Conservation (phyloP, 30 jellyfish, hydroid and myxozoan genomes). For the Hydractinia symbiolongicarpus region DNA sequence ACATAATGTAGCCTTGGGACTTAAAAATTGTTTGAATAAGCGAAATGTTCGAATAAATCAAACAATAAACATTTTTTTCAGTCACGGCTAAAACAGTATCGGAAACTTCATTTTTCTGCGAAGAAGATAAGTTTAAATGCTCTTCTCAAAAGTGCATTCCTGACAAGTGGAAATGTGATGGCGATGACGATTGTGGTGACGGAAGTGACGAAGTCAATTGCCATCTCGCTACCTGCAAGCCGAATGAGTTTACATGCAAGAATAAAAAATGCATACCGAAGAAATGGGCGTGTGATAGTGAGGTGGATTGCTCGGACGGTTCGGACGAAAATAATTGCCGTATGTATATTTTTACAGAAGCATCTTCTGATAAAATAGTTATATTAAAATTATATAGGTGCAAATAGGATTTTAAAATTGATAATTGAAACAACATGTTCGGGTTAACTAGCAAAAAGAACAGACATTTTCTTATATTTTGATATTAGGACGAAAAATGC, state of each 20-base stretch:
- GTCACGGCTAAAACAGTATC: neutral
- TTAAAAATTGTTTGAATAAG: too few relatives aligned
- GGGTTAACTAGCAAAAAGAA: too few relatives aligned
- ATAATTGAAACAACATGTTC: too few relatives aligned
- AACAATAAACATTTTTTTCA: neutral
- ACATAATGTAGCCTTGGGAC: too few relatives aligned
- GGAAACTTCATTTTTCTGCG: constrained; percentile 3
- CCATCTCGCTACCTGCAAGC: constrained; percentile 28
- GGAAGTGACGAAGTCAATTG: constrained; percentile 23
- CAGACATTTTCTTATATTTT: too few relatives aligned
- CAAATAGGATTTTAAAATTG: too few relatives aligned
- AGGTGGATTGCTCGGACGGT: constrained; percentile 53
- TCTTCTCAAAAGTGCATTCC: constrained; percentile 20
- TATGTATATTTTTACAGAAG: constrained; percentile 5
- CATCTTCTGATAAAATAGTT: too few relatives aligned
- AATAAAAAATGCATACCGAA: constrained; percentile 57
- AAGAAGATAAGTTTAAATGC: constrained; percentile 17
- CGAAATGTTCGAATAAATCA: too few relatives aligned
- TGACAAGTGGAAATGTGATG: constrained; percentile 19
- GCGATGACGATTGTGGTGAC: constrained; percentile 20
- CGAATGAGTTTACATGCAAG: constrained; percentile 49
- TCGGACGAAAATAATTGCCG: constrained; percentile 71
- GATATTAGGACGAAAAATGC: too few relatives aligned
- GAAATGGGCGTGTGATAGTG: constrained; percentile 66
- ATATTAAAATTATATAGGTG: too few relatives aligned